These are phyloP conservation scores for Lacerta viridis DNA, from an alignment of 2,797 vertebrate genomes.

Conservation along the genomic window DNA sequence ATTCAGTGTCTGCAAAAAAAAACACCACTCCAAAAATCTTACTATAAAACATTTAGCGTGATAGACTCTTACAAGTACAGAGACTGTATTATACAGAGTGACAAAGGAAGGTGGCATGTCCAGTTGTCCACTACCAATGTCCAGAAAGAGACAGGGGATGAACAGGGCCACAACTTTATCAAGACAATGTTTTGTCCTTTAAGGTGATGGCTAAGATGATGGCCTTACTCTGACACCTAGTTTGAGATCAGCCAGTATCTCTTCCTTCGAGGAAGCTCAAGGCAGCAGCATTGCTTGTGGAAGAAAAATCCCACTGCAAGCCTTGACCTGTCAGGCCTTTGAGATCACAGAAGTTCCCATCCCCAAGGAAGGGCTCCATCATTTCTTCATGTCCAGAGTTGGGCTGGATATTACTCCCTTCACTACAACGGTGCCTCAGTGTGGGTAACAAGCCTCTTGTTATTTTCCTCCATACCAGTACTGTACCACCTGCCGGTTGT, in stretches of 20 bases:
- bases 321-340: neutral
- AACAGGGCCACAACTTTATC: neutral
- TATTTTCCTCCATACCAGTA: neutral
- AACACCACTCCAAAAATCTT: slow-evolving; percentile 6
- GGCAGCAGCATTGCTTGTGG: neutral
- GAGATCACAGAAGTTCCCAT: neutral
- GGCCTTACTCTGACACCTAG: no score
- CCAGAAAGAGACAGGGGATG: no score
- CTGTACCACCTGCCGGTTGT: neutral
- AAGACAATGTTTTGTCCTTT: neutral
- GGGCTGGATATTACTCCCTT: neutral
- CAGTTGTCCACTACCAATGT: neutral
- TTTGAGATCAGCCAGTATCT: neutral
- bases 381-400: neutral
- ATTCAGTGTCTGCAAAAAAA: slow-evolving; percentile 5
- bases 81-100: neutral
- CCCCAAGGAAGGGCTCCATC: neutral
- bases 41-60: neutral
- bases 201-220: neutral
- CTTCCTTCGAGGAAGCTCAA: neutral
- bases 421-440: neutral
- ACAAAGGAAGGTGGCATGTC: neutral
- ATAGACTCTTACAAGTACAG: neutral
- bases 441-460: neutral
- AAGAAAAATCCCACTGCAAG: neutral